Evolutionary conservation across 2,888 invertebrate species (phyloP).

Genomic region (Lepidochrysops patricia): DNA sequence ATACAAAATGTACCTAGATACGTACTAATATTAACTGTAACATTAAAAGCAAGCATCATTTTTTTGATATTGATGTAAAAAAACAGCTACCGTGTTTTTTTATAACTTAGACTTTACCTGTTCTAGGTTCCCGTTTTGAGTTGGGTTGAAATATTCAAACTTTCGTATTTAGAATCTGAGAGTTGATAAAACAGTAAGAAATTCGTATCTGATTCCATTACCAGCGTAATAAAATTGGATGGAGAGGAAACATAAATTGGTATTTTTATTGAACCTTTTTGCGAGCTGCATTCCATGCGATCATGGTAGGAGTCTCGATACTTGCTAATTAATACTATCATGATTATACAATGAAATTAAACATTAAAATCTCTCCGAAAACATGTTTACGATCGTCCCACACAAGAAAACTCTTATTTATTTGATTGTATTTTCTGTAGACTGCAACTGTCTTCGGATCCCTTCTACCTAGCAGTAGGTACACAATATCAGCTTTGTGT

Average conservation of each 20-base stretch:
- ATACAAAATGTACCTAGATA: too few species aligned
- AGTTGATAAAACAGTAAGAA: not conserved
- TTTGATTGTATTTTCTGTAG: not conserved
- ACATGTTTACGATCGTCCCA: not conserved
- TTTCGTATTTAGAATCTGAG: slow-evolving; percentile 1
- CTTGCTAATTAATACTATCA: slow-evolving; percentile 9
- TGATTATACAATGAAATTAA: slow-evolving; percentile 12
- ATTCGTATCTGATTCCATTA: slow-evolving; percentile 40
- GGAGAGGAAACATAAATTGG: slow-evolving; percentile 65
- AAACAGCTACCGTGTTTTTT: not conserved
- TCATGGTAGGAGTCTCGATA: slow-evolving; percentile 11
- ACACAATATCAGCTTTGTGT: too few species aligned
- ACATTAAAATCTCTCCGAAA: slow-evolving; percentile 8
- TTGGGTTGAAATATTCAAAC: slow-evolving; percentile 3
- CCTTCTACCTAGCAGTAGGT: too few species aligned
- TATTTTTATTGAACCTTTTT: slow-evolving; percentile 64
- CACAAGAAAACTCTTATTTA: slow-evolving; percentile 2
- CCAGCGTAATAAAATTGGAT: slow-evolving; percentile 60
- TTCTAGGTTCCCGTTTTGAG: not conserved
- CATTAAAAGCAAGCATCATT: too few species aligned
- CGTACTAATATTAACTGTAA: too few species aligned
- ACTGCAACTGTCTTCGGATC: too few species aligned
- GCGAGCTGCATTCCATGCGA: slow-evolving; percentile 47
- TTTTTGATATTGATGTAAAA: not conserved
- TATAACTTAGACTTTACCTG: not conserved